Evolutionary conservation across 1,140 invertebrate genomes (phyloP), one percentile per base, ranked within the genome.

Genomic region (Coelopa frigida): DNA sequence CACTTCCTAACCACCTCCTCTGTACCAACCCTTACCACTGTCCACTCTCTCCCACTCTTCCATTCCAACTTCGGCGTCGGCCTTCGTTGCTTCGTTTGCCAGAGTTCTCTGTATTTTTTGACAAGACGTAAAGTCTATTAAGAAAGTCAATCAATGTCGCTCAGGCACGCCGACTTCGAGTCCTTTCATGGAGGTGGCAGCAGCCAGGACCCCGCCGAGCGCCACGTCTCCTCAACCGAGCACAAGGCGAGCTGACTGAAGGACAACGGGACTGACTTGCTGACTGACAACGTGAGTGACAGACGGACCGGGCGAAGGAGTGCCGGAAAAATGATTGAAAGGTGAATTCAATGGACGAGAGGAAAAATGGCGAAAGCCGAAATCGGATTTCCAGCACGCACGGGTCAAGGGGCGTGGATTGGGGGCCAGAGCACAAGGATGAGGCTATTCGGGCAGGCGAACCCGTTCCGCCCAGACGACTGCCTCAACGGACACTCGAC

Each of bases 141-240:
- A 62, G 57, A 62, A 62, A 62, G 59, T 62, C 59, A 62, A 62
- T 62, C 59, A 62, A 62, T 63, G 60, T 62, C 60, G 59, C 48
- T 55, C 60, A 51, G 48, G 49, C 51, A 52, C 54, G 59, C 52
- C 62, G 55, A 54, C 55, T 61, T 59, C 51, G 40, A 29, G 27
- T 14, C 27, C 27, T 29, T 10, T 14, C 14, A 29, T 14, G 8
- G 27, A 8, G 8, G 27, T 14, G 8, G 8, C 27, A 29, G 14
- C 27, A 10, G 27, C 27, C 8, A 10, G 27, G 14, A 29, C 27
- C 27, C 14, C 14, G 8, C 14, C 27, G 27, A 29, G 14, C 27
- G 27, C 8, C 27, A 29, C 8, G 27, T 10, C 36, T 12, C 17
- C 22, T 15, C 17, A 12, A 15, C 15, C 17, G 22, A 38, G 36